Percentiles rank a stretch among this genome's conserved stretches.
Evolutionary conservation across 1,140 invertebrate genomes (phyloP).

Genomic region (Ruditapes philippinarum): DNA sequence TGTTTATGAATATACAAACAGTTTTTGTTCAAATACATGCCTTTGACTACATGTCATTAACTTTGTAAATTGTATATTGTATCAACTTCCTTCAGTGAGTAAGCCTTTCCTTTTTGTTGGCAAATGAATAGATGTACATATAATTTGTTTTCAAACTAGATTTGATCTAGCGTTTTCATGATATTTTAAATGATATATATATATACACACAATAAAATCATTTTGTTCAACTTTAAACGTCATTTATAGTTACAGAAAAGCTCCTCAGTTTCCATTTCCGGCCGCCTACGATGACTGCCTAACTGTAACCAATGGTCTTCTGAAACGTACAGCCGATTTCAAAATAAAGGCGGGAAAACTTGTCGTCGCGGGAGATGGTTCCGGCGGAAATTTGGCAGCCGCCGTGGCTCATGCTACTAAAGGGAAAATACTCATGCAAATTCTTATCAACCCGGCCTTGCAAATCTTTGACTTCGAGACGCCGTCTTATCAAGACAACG

Average conservation of each 20-base stretch:
- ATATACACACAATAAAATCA: no score
- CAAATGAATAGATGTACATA: no score
- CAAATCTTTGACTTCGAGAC: conserved; percentile 83
- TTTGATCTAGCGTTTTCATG: no score
- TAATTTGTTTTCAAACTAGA: no score
- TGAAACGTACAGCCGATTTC: conserved; percentile 72
- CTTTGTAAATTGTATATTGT: no score
- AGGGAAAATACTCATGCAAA: conserved; percentile 76
- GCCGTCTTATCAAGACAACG: conserved; percentile 82
- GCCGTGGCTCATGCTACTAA: conserved; percentile 77
- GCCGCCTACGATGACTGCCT: conserved; percentile 80
- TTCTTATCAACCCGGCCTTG: conserved; percentile 83
- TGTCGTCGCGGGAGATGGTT: conserved; percentile 81
- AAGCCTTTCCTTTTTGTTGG: no score
- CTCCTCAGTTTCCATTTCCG: conserved; percentile 82
- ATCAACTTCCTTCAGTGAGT: no score
- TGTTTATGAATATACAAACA: no score
- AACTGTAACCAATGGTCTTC: conserved; percentile 76
- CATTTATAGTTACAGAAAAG: conserved; percentile 80
- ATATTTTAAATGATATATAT: no score
- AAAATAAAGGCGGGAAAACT: conserved; percentile 75
- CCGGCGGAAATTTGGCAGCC: conserved; percentile 83
- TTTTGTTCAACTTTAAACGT: no score
- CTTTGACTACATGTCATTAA: no score
- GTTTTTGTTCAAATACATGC: no score